Base-by-base conservation (phyloP, 1,140 invertebrate species). In the Oryctes rhinoceros region DNA sequence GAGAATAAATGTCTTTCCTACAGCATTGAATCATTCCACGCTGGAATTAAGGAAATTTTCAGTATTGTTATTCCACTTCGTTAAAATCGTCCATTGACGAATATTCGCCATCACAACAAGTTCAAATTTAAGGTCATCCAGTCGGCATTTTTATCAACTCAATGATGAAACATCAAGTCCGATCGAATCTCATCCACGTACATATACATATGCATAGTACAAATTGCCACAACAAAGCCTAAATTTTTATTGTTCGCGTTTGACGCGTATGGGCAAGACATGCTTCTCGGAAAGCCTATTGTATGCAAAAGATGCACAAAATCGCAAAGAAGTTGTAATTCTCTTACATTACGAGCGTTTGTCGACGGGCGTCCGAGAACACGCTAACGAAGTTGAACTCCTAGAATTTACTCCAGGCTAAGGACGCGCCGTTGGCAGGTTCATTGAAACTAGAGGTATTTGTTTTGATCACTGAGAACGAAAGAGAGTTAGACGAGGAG, bases 401-500 rank as follows among this genome's bases (percentile, higher is more conserved):
- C 20, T 35, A 71, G 65, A 30, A 13, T 24, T 35, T 37, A 24
- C 65, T 35, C 18, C 24, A 2, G 65, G 3, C 7, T 10, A 24
- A 71, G 24, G 35, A 37, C 11, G 35, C 10, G 24, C 65, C 18
- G 24, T 15, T 35, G 24, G 65, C 65, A 71, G 65, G 65, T 71
- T 71, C 65, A 71, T 71, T 71, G 65, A 71, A 71, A 71, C 65
- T 71, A 37, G 20, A 71, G 65, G 65, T 71, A 71, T 71, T 71
- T 71, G 65, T 71, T 71, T 71, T 71, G 65, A 71, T 9, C 65
- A 71, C 20, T 20, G 24, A 71, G 65, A 71, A 30, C 4, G 65
- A 71, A 37, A 35, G 20, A 7, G 20, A 71, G 18, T 35, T 71
- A 71, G 20, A 71, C 20, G 10, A 9, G 24, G 65, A 71, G 18